These are phyloP conservation scores for Holothuria scabra DNA, from an alignment of 53 echinoderm and acorn worm genomes.

Conservation along the genomic window DNA sequence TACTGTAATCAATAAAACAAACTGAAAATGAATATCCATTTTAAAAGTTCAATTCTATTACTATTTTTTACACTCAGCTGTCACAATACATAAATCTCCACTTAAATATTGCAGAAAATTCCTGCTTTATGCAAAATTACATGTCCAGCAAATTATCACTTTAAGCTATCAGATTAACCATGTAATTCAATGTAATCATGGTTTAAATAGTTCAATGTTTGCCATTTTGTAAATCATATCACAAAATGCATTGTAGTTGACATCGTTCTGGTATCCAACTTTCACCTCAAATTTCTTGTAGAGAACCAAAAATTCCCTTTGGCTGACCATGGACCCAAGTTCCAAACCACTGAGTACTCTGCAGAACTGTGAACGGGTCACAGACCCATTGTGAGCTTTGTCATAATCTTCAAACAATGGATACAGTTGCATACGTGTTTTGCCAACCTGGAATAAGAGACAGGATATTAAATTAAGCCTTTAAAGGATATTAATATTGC, in stretches of 20 bases:
- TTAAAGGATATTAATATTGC: no score
- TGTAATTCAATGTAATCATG: slow-evolving; percentile 46
- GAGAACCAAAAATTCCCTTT: slow-evolving; percentile 81
- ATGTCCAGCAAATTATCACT: no score
- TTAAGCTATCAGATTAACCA: no score
- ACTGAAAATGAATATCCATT: no score
- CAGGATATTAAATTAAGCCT: no score
- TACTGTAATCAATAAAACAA: no score
- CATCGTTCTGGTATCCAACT: slow-evolving; percentile 83
- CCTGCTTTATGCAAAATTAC: no score
- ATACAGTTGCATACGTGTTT: slow-evolving; percentile 83
- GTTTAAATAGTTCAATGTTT: slow-evolving; percentile 86
- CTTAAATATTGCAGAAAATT: no score
- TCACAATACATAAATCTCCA: no score
- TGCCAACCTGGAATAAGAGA: slow-evolving; percentile 67
- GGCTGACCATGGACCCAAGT: slow-evolving; percentile 84
- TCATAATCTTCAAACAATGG: slow-evolving; percentile 98
- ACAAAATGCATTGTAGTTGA: slow-evolving; percentile 91
- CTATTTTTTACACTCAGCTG: no score
- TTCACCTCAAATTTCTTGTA: slow-evolving; percentile 94
- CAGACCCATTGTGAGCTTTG: slow-evolving; percentile 93
- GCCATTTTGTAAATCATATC: slow-evolving; percentile 87
- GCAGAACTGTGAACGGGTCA: slow-evolving; percentile 80
- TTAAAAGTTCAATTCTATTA: no score
- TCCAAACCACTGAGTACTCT: slow-evolving; percentile 93